Evolutionary conservation across 2,113 vertebrate genomes (phyloP).

Genomic region (Xiphorhynchus elegans): DNA sequence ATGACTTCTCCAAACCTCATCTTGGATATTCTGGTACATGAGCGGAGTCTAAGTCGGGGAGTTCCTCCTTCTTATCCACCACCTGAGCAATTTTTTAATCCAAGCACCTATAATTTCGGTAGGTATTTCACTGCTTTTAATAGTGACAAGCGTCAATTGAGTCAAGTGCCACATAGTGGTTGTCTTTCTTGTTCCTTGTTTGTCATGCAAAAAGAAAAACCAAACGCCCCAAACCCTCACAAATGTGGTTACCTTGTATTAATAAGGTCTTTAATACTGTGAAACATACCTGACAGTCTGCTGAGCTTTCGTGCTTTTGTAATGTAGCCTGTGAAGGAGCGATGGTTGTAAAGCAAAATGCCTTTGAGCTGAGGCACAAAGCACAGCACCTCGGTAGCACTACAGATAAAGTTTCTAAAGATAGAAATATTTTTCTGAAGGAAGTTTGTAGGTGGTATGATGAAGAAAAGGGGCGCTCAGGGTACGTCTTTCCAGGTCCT

Average conservation of each 20-base stretch:
- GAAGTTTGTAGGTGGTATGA: background rate
- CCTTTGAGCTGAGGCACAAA: background rate
- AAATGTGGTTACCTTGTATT: background rate
- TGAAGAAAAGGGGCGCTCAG: background rate
- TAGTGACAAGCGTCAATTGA: background rate
- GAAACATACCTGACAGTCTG: background rate
- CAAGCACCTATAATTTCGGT: constrained; percentile 94
- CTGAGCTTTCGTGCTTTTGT: background rate
- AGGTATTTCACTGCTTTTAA: constrained; percentile 57
- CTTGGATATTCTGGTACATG: constrained; percentile 87
- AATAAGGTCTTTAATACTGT: background rate
- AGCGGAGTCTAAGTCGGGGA: constrained; percentile 88
- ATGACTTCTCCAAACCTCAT: constrained; percentile 79
- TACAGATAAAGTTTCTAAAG: background rate
- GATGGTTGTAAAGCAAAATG: background rate
- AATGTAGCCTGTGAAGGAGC: background rate
- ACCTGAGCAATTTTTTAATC: constrained; percentile 92
- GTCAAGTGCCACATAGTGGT: background rate
- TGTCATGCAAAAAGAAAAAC: background rate
- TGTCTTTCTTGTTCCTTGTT: background rate
- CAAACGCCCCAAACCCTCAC: background rate
- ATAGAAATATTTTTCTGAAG: background rate
- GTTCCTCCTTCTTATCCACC: constrained; percentile 86
- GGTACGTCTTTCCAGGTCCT: background rate
- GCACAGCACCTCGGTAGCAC: background rate